Conservation (phyloP, 2,797 vertebrate genomes). For the Pseudotriccus pelzelni region DNA sequence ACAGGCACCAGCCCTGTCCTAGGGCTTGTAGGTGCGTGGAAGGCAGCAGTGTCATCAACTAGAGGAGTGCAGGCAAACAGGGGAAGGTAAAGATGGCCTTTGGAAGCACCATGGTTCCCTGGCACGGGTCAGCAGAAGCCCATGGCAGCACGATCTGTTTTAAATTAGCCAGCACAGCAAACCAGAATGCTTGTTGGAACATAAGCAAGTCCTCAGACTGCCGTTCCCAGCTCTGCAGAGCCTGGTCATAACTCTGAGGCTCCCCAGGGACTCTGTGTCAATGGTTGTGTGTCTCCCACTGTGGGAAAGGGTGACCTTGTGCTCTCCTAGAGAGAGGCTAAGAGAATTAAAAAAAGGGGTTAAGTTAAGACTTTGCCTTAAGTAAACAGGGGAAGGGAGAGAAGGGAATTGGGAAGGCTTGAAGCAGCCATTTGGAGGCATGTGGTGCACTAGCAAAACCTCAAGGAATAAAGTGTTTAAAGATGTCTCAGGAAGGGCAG, state of each 20-base stretch:
- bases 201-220: not conserved
- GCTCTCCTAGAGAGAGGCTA: not conserved
- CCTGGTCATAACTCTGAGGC: not conserved
- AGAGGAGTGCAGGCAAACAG: not conserved
- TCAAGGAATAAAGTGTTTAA: not conserved
- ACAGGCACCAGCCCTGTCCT: not conserved
- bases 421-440: not conserved
- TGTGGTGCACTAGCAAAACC: not conserved
- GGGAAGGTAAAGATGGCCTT: not conserved
- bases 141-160: not conserved
- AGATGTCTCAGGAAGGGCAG: not conserved
- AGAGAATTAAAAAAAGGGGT: not conserved
- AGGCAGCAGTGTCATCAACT: no score
- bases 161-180: not conserved
- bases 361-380: not conserved
- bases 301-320: not conserved
- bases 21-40: not conserved
- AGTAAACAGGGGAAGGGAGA: not conserved
- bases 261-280: not conserved
- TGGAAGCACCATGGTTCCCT: not conserved
- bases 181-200: not conserved
- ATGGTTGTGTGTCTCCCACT: not conserved
- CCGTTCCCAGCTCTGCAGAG: not conserved
- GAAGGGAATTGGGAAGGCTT: not conserved
- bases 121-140: not conserved